Evolutionary conservation across 1,140 invertebrate species (phyloP).

Genomic region (Polypedilum vanderplanki): DNA sequence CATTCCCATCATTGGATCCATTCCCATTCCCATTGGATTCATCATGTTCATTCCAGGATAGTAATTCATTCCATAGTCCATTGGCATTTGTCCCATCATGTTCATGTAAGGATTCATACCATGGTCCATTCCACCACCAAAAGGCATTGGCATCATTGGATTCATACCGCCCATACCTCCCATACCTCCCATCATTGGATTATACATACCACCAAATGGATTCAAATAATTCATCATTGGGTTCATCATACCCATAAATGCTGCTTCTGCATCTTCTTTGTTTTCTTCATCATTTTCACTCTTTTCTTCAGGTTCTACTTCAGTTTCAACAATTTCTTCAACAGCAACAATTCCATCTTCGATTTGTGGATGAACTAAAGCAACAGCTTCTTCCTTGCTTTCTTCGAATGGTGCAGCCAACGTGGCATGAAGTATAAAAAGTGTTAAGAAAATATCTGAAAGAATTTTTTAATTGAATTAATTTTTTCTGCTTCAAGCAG

Average conservation of each 20-base stretch:
- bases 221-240: background rate
- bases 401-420: background rate
- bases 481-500: too few relatives aligned
- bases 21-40: background rate
- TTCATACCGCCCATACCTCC: background rate
- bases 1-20: conserved; percentile 11
- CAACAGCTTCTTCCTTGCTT: background rate
- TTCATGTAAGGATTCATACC: too few relatives aligned
- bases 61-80: background rate
- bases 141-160: background rate
- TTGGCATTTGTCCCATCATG: background rate
- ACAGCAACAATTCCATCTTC: background rate
- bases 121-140: background rate
- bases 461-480: background rate
- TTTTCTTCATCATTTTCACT: background rate
- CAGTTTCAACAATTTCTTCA: background rate
- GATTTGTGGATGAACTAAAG: conserved; percentile 2
- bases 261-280: background rate
- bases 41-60: too few relatives aligned
- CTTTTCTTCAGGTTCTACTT: background rate
- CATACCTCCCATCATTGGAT: background rate
- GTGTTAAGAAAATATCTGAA: background rate
- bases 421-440: background rate
- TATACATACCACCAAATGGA: background rate
- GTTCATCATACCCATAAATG: background rate